Evolutionary conservation across 1,140 invertebrate species (phyloP).

Genomic region (Pectinophora gossypiella): DNA sequence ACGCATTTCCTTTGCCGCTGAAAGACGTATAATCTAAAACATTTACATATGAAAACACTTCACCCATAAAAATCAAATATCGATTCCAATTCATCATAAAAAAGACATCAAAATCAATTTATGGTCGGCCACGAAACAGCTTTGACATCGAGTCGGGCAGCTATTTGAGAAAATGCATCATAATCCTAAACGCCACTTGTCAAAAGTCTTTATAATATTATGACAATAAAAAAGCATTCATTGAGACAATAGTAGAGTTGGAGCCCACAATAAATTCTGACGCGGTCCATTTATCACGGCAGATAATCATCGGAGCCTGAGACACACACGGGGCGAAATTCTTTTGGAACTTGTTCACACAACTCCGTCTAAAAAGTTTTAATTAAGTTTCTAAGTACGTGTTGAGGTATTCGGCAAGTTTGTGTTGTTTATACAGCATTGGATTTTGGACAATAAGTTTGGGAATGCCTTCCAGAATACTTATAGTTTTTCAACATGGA

Average conservation of each 20-base stretch:
- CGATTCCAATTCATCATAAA: slow-evolving; percentile 54
- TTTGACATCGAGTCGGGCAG: slow-evolving; percentile 30
- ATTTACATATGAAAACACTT: slow-evolving; percentile 63
- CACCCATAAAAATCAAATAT: slow-evolving; percentile 54
- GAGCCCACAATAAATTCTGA: slow-evolving; percentile 66
- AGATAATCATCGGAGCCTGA: slow-evolving; percentile 49
- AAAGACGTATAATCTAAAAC: slow-evolving; percentile 35
- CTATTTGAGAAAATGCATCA: slow-evolving; percentile 30
- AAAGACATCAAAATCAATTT: slow-evolving; percentile 69
- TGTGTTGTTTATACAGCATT: no score
- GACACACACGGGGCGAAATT: slow-evolving; percentile 52
- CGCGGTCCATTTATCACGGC: slow-evolving; percentile 64
- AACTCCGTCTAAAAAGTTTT: no score
- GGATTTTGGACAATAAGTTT: no score
- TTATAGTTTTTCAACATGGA: no score
- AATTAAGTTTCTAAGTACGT: no score
- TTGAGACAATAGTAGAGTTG: slow-evolving; percentile 71
- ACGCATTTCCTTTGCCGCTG: slow-evolving; percentile 9
- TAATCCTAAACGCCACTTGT: slow-evolving; percentile 64
- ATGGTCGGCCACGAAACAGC: slow-evolving; percentile 48
- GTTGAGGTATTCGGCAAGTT: no score
- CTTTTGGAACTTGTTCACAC: slow-evolving; percentile 45
- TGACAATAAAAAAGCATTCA: slow-evolving; percentile 72
- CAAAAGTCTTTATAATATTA: slow-evolving; percentile 62
- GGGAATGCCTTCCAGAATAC: no score